phyloP scores from a whole-genome alignment of 2,113 vertebrate genomes.

The Hiodon alosoides region DNA sequence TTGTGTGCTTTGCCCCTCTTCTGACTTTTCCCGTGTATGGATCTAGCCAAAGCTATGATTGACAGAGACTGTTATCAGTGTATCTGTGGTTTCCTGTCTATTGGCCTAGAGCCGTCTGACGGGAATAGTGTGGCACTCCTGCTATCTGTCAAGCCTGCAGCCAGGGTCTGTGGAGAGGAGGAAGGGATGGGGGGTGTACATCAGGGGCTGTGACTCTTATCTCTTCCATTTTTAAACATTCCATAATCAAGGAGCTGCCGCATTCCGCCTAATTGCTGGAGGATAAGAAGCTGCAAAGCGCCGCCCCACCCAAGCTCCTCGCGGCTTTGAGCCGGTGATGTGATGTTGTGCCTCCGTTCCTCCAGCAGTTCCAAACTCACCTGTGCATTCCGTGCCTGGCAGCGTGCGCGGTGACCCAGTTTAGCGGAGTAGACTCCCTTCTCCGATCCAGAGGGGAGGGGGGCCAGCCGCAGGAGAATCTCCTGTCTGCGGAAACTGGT shows the following conservation, averaged over 20 bases:
- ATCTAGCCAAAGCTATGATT: constrained; percentile 54
- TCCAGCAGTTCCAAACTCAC: constrained; percentile 27
- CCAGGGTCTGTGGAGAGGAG: constrained; percentile 49
- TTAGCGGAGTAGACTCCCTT: constrained; percentile 25
- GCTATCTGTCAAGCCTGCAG: constrained; percentile 60
- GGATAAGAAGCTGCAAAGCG: constrained; percentile 54
- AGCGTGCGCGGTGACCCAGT: constrained; percentile 49
- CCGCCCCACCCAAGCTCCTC: neutral
- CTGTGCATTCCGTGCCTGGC: constrained; percentile 32
- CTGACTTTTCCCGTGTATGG: constrained; percentile 34
- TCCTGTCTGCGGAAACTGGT: neutral
- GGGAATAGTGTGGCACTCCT: constrained; percentile 47
- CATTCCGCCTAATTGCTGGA: constrained; percentile 63
- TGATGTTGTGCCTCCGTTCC: constrained; percentile 22
- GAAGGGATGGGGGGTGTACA: constrained; percentile 37
- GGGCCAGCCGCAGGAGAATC: too few relatives aligned
- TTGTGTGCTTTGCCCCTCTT: too few relatives aligned
- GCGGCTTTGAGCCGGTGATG: constrained; percentile 27
- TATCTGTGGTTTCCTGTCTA: constrained; percentile 49
- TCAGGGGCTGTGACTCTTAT: constrained; percentile 53
- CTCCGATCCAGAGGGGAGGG: too few relatives aligned
- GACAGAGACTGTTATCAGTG: constrained; percentile 52
- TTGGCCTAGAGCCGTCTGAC: constrained; percentile 45
- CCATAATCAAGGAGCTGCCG: constrained; percentile 58
- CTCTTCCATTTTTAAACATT: constrained; percentile 56